These are phyloP conservation scores for Oithona nana DNA, from an alignment of 2,888 invertebrate species.

Conservation along the genomic window DNA sequence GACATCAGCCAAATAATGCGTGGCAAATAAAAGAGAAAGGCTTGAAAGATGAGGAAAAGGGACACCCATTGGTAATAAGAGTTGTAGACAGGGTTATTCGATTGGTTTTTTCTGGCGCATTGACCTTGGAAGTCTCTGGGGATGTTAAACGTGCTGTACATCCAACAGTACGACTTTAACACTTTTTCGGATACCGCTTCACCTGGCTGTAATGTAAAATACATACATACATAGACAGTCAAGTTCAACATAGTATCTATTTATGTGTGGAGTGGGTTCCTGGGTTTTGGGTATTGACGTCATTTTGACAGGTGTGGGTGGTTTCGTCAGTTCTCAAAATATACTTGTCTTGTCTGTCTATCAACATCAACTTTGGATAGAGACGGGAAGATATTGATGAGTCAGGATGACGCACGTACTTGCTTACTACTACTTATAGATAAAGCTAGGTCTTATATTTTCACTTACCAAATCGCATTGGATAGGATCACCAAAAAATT, in stretches of 20 bases:
- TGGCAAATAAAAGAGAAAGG: conserved; percentile 6
- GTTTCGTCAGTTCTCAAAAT: too few relatives aligned
- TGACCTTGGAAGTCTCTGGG: neutral
- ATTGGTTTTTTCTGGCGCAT: conserved; percentile 1
- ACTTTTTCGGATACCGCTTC: conserved; percentile 9
- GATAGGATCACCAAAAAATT: conserved; percentile 15
- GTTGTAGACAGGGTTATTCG: conserved; percentile 6
- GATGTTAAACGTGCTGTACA: conserved; percentile 14
- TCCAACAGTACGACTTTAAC: conserved; percentile 9
- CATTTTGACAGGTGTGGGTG: too few relatives aligned
- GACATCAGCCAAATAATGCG: conserved; percentile 11
- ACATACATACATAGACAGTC: too few relatives aligned
- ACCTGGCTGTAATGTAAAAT: neutral
- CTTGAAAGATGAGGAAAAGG: conserved; percentile 8
- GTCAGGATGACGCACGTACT: too few relatives aligned
- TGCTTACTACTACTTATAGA: neutral
- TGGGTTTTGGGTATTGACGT: too few relatives aligned
- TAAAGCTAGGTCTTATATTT: neutral
- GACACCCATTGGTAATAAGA: conserved; percentile 16
- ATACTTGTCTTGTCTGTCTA: too few relatives aligned
- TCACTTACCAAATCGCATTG: conserved; percentile 13
- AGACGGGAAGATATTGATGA: too few relatives aligned
- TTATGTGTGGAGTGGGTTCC: too few relatives aligned
- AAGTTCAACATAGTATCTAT: too few relatives aligned
- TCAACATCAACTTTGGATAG: too few relatives aligned